These are phyloP conservation scores for Synanthedon myopaeformis DNA, from an alignment of 2,888 invertebrate genomes.

Conservation along the genomic window DNA sequence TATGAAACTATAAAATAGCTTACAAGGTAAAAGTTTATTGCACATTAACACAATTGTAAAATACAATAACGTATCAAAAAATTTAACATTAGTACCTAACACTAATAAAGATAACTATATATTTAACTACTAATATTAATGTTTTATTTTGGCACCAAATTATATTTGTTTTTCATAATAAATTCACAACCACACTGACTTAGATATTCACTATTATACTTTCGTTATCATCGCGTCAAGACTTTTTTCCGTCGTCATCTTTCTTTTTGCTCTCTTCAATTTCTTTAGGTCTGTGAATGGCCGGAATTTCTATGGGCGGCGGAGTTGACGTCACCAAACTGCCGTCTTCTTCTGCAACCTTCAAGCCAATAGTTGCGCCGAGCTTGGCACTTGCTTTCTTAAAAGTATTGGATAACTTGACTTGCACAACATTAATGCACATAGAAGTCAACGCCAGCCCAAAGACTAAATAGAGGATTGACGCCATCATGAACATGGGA, in stretches of 20 bases:
- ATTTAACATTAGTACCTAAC: constrained; percentile 17
- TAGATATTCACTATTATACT: background rate
- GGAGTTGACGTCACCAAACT: constrained; percentile 58
- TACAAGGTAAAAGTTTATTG: background rate
- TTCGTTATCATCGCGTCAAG: constrained; percentile 14
- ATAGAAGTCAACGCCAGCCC: constrained; percentile 96
- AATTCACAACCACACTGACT: constrained; percentile 4
- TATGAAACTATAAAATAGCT: too few species aligned
- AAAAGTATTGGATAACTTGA: constrained; percentile 83
- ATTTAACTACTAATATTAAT: too few species aligned
- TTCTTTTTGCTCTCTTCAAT: constrained; percentile 25
- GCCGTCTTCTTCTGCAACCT: constrained; percentile 77
- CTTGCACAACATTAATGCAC: constrained; percentile 97
- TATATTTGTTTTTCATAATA: background rate
- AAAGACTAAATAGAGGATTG: constrained; percentile 92
- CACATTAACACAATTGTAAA: background rate
- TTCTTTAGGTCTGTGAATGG: constrained; percentile 48
- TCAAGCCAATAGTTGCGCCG: constrained; percentile 85
- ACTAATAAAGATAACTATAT: constrained; percentile 3
- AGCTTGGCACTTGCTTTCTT: constrained; percentile 86
- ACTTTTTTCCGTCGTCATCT: constrained; percentile 13
- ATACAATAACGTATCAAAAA: constrained; percentile 1
- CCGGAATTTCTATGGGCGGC: constrained; percentile 47
- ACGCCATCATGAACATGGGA: constrained; percentile 90
- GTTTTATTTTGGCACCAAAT: constrained; percentile 1